phyloP scores from a whole-genome alignment of 2,797 vertebrate genomes.

The Kryptopterus vitreolus region DNA sequence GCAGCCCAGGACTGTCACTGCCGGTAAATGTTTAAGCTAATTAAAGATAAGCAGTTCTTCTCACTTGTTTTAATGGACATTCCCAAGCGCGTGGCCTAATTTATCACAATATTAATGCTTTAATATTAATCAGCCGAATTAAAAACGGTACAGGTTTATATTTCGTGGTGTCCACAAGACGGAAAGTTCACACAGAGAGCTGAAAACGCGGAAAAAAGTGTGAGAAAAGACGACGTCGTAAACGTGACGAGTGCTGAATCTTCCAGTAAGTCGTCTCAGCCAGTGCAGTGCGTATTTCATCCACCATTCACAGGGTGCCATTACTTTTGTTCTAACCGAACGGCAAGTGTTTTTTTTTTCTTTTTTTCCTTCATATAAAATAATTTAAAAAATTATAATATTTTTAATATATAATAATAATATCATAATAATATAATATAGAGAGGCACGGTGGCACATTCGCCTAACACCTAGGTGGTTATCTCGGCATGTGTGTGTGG shows the following conservation, averaged over 20 bases:
- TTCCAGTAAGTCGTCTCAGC: background rate
- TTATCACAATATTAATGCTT: background rate
- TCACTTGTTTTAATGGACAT: background rate
- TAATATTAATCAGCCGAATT: background rate
- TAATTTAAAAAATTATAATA: too few species aligned
- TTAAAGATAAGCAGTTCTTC: background rate
- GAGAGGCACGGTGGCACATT: too few species aligned
- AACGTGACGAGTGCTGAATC: background rate
- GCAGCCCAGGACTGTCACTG: background rate
- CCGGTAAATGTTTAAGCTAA: slow-evolving; percentile 3
- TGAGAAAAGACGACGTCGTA: background rate
- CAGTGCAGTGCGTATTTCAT: background rate
- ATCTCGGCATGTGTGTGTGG: too few species aligned
- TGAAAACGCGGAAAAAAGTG: background rate
- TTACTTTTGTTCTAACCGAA: background rate
- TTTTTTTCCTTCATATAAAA: too few species aligned
- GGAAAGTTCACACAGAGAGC: background rate
- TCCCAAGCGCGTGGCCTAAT: background rate
- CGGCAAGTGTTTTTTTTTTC: background rate
- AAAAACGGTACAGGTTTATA: background rate
- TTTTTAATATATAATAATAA: too few species aligned
- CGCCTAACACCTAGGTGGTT: too few species aligned
- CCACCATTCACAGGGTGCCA: background rate
- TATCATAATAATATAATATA: too few species aligned
- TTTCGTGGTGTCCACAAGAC: background rate